phyloP scores from a whole-genome alignment of 2,797 vertebrate genomes.

The Botia almorhae region DNA sequence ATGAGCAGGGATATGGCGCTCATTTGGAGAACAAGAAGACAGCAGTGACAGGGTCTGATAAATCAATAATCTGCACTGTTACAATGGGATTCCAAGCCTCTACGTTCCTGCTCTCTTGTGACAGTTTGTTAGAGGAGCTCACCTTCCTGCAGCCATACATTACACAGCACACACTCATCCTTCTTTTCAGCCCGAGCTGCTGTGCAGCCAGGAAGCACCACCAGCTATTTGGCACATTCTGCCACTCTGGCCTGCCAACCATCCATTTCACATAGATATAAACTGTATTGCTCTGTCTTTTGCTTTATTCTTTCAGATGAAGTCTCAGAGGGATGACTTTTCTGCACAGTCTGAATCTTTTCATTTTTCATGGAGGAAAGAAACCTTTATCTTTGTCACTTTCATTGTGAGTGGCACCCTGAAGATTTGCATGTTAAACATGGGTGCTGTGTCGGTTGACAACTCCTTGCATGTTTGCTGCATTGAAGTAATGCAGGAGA shows the following conservation, averaged over 20 bases:
- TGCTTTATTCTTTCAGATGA: constrained; percentile 15
- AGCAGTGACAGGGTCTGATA: constrained; percentile 56
- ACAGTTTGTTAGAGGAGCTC: constrained; percentile 60
- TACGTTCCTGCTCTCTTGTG: constrained; percentile 48
- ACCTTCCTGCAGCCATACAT: constrained; percentile 48
- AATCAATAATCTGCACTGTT: constrained; percentile 64
- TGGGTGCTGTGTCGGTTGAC: neutral
- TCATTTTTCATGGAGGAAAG: constrained; percentile 2
- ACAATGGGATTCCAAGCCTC: constrained; percentile 55
- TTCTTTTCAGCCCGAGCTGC: neutral
- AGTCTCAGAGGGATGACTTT: constrained; percentile 10
- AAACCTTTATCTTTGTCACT: neutral
- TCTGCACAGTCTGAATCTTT: constrained; percentile 14
- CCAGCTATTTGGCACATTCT: constrained; percentile 21
- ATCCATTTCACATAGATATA: constrained; percentile 23
- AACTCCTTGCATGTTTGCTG: neutral
- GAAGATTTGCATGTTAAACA: constrained; percentile 24
- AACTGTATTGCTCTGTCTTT: constrained; percentile 44
- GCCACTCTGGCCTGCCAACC: neutral
- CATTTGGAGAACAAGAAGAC: constrained; percentile 61
- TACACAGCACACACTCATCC: constrained; percentile 54
- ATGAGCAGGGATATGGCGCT: constrained; percentile 37
- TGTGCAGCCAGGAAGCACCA: neutral
- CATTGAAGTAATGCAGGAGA: neutral
- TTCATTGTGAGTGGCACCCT: neutral